phyloP scores from a whole-genome alignment of 2,888 invertebrate species.

The Pegoplata infirma region DNA sequence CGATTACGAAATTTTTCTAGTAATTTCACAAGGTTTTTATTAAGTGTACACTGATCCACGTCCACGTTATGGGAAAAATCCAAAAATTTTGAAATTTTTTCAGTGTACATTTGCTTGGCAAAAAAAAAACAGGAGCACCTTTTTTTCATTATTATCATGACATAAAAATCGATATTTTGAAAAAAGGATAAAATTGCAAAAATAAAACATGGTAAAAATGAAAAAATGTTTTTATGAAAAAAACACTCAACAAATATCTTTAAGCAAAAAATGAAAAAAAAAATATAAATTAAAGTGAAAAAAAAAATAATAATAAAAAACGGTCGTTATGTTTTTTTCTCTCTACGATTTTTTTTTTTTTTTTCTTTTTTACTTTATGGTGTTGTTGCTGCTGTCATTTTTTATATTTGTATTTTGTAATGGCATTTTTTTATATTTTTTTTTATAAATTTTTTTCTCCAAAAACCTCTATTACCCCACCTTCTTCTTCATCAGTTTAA shows the following conservation, averaged over 20 bases:
- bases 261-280: conserved; percentile 44
- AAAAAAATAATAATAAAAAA: conserved; percentile 24
- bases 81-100: too few species aligned
- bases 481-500: conserved; percentile 34
- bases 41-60: too few species aligned
- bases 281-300: background rate
- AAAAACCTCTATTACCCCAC: conserved; percentile 35
- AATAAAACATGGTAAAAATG: conserved; percentile 49
- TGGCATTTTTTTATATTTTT: conserved; percentile 51
- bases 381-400: conserved; percentile 44
- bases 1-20: too few species aligned
- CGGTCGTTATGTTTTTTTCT: conserved; percentile 41
- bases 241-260: conserved; percentile 60
- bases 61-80: too few species aligned
- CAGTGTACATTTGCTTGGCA: conserved; percentile 39
- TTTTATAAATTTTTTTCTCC: conserved; percentile 33
- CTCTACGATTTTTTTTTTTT: conserved; percentile 2
- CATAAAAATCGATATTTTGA: conserved; percentile 65
- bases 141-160: conserved; percentile 59
- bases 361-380: conserved; percentile 4
- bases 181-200: conserved; percentile 62
- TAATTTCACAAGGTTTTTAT: too few species aligned
- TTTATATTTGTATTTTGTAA: conserved; percentile 42
- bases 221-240: conserved; percentile 22
- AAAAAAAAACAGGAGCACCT: conserved; percentile 33